Percentiles rank a stretch among this genome's conserved stretches.
Conservation (phyloP, 2,113 vertebrate species). For the Chloroceryle aenea region DNA sequence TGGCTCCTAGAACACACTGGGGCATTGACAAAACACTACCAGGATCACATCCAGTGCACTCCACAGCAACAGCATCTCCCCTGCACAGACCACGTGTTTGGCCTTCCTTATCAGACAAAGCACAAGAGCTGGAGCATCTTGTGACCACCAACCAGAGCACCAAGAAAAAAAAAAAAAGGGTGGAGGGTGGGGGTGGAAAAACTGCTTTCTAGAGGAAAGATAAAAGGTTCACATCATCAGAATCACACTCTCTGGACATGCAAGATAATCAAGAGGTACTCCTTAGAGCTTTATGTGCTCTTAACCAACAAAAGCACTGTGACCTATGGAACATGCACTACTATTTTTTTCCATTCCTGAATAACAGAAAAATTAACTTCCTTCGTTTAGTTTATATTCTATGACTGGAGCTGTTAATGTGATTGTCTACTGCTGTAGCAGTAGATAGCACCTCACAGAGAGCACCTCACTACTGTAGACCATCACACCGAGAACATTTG, state of each 20-base stretch:
- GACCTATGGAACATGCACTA: not conserved
- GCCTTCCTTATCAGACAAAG: not conserved
- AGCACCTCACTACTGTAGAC: not conserved
- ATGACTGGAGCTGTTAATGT: not conserved
- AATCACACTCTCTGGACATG: fast-evolving
- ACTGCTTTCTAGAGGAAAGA: not conserved
- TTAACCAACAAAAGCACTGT: not conserved
- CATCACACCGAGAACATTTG: not conserved
- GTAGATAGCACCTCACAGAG: too few relatives aligned
- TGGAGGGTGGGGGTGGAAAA: not conserved
- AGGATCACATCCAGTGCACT: not conserved
- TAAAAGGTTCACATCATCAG: not conserved
- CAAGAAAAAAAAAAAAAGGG: fast-evolving
- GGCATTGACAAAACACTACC: not conserved
- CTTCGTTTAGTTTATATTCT: not conserved
- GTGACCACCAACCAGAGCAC: not conserved
- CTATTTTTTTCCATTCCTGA: not conserved
- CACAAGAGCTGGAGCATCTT: not conserved
- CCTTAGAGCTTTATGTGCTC: not conserved
- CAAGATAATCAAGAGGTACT: not conserved
- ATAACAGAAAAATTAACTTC: not conserved
- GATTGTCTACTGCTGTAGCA: not conserved
- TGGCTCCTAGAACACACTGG: not conserved
- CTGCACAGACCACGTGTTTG: fast-evolving
- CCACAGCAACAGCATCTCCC: not conserved